Evolutionary conservation across 2,113 vertebrate genomes (phyloP).

Genomic region (Macrotis lagotis): DNA sequence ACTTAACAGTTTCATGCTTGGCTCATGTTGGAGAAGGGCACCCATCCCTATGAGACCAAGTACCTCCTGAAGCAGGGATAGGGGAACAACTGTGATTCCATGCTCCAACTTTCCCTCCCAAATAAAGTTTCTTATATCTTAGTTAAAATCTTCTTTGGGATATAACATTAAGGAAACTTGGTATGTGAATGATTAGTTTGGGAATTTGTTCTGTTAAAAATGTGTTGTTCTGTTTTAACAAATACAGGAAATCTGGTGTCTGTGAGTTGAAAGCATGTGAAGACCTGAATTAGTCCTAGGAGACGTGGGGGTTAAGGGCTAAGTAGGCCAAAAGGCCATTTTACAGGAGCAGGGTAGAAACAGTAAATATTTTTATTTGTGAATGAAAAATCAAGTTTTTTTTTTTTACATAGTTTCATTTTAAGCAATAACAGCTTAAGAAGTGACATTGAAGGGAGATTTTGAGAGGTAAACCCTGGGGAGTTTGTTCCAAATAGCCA

Average conservation of each 20-base stretch:
- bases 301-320: neutral
- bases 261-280: constrained; percentile 51
- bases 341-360: neutral
- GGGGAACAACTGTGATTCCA: neutral
- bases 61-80: neutral
- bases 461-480: no score
- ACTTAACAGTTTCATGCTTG: neutral
- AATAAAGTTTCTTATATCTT: neutral
- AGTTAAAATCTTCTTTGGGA: neutral
- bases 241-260: constrained; percentile 47
- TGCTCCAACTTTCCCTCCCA: neutral
- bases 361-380: neutral
- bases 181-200: neutral
- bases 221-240: neutral
- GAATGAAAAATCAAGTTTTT: neutral
- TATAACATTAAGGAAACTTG: neutral
- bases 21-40: neutral
- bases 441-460: rapidly evolving
- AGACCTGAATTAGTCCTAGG: constrained; percentile 47
- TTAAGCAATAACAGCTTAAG: neutral
- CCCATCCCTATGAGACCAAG: neutral
- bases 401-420: neutral
- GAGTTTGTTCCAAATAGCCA: neutral
- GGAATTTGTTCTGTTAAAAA: neutral
- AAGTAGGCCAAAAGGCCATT: neutral